phyloP scores from a whole-genome alignment of 30 jellyfish, hydroid and myxozoan species.

The Sanderia malayensis region DNA sequence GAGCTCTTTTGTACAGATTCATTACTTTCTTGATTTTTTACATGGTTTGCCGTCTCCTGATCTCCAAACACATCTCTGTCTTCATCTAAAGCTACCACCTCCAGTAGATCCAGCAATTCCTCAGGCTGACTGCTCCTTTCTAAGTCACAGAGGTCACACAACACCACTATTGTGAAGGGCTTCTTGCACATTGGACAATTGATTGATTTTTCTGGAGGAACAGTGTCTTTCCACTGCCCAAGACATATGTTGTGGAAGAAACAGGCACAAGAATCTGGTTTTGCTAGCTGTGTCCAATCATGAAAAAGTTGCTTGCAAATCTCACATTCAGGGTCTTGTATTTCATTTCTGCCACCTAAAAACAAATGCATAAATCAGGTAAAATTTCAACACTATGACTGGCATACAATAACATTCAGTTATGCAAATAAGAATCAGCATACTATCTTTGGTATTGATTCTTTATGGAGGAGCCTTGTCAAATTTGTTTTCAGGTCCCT shows the following conservation, averaged over 20 bases:
- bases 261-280: neutral
- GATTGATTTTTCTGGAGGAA: neutral
- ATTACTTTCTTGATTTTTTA: neutral
- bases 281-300: neutral
- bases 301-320: neutral
- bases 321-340: neutral
- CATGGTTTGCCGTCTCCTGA: neutral
- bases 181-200: neutral
- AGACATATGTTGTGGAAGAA: neutral
- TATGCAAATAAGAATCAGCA: neutral
- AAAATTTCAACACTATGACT: neutral
- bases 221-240: neutral
- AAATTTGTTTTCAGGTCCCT: neutral
- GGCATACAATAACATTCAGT: neutral
- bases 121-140: neutral
- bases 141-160: neutral
- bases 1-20: neutral
- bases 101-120: neutral
- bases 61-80: neutral
- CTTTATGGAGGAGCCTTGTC: neutral
- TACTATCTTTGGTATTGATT: neutral
- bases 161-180: neutral
- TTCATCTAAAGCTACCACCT: neutral
- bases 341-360: neutral
- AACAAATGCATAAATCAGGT: neutral